Evolutionary conservation across 2,113 vertebrate species (phyloP), one percentile per base, ranked within the genome.

Genomic region (Psophia crepitans): DNA sequence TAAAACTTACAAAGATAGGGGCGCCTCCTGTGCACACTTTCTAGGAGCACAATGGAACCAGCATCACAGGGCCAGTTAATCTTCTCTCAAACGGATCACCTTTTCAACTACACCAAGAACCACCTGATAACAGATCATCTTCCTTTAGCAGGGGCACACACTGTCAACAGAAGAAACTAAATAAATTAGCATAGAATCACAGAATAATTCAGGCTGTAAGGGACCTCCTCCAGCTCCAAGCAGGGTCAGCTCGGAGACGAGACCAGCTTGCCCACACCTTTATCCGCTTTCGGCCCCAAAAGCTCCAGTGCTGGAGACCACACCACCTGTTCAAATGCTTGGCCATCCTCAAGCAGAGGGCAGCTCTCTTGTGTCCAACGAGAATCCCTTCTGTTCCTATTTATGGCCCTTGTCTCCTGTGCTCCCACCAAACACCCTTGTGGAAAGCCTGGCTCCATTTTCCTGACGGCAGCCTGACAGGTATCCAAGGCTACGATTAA

Each of bases 291-390:
- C 33, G 63, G 39, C 37, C 43, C 37, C 6, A 35, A 57, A 86
- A 41, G 6, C 32, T 56, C 83, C 12, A 32, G 49, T 10, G 13
- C 26, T 7, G 22, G 30, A 63, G 32, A 24, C 53, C 11, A 24
- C 12, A 7, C 57, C 80, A 85, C 75, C 35, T 56, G 51, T 39
- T 81, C 48, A 65, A 54, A 28, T 0, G 1, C 57, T n/a, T 30
- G 57, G 33, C 26, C 4, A 0, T 14, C 19, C 49, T 30, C 58
- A 16, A 0, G 5, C 37, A 60, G 48, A 53, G 37, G 17, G 53
- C 66, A 58, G n/a, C 74, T 64, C 69, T 27, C 20, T 39, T 0
- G 0, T 1, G 5, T 53, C 46, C 46, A 37, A 0, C 9, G n/a
- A 18, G 3, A 43, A 65, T 12, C 27, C 39, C 24, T 30, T 15